A percentile compares a stretch with the other conserved stretches of the same genome.
These are phyloP conservation scores for Hemiprocne comata DNA, from an alignment of 2,113 vertebrate species.

Conservation along the genomic window DNA sequence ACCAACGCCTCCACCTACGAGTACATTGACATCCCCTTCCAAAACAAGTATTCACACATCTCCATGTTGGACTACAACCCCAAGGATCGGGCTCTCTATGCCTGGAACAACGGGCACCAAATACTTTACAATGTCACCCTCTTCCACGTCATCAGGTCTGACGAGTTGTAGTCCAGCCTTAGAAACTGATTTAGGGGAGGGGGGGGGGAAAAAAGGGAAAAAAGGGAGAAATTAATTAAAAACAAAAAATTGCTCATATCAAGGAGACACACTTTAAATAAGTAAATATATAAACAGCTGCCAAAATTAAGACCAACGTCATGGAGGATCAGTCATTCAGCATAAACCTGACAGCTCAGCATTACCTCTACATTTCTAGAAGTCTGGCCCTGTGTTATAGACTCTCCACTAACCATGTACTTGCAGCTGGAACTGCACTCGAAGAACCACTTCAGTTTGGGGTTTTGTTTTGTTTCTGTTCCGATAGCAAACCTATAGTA, in stretches of 20 bases:
- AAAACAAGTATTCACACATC: slow-evolving; percentile 97
- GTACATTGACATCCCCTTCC: slow-evolving; percentile 96
- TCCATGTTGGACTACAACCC: slow-evolving; percentile 99
- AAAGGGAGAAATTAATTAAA: not conserved
- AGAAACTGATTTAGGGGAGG: not conserved
- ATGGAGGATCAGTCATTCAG: slow-evolving; percentile 42
- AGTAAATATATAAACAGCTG: slow-evolving; percentile 63
- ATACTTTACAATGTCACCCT: slow-evolving; percentile 97
- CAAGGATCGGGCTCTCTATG: slow-evolving; percentile 93
- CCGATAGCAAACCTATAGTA: slow-evolving; percentile 75
- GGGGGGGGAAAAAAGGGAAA: not conserved
- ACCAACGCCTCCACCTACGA: slow-evolving; percentile 98
- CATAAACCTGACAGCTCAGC: slow-evolving; percentile 5
- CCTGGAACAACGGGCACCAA: slow-evolving; percentile 99
- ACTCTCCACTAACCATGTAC: slow-evolving; percentile 12
- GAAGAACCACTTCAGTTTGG: slow-evolving; percentile 52
- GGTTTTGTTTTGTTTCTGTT: slow-evolving; percentile 70
- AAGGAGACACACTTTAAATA: slow-evolving; percentile 34
- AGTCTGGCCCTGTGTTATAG: slow-evolving; percentile 30
- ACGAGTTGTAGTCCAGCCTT: slow-evolving; percentile 85
- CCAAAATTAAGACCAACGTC: slow-evolving; percentile 58
- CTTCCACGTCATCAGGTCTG: slow-evolving; percentile 95
- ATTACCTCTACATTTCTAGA: slow-evolving; percentile 30
- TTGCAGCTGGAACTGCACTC: slow-evolving; percentile 81
- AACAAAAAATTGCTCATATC: not conserved